phyloP scores from a whole-genome alignment of 1,140 invertebrate genomes.

The Calycopis cecrops region DNA sequence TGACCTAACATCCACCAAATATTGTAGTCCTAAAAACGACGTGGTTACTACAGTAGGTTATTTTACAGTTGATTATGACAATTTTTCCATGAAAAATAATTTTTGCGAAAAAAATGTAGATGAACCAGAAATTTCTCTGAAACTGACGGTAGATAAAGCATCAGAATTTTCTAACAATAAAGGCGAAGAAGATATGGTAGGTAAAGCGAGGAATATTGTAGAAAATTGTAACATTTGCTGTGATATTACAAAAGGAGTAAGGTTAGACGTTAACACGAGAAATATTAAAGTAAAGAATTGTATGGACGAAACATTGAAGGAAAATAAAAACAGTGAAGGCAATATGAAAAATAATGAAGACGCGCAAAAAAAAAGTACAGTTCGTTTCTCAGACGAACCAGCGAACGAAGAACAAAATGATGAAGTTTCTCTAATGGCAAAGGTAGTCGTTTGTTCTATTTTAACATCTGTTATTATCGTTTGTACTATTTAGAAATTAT shows the following conservation, averaged over 20 bases:
- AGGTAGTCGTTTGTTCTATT: conserved; percentile 44
- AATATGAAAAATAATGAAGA: conserved; percentile 32
- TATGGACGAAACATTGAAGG: conserved; percentile 32
- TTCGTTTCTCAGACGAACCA: conserved; percentile 37
- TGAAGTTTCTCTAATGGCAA: conserved; percentile 32
- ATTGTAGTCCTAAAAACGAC: conserved; percentile 28
- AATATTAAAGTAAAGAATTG: conserved; percentile 37
- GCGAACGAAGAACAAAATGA: conserved; percentile 41
- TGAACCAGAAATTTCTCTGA: conserved; percentile 25
- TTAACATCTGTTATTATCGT: too few relatives aligned
- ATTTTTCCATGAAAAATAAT: conserved; percentile 9
- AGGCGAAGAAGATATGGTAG: conserved; percentile 20
- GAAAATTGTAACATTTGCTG: conserved; percentile 46
- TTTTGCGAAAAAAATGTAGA: conserved; percentile 22
- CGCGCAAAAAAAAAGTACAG: conserved; percentile 22
- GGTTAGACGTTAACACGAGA: conserved; percentile 21
- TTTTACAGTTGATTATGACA: conserved; percentile 50
- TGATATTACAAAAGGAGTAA: conserved; percentile 23
- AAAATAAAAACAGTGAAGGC: conserved; percentile 23
- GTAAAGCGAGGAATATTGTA: conserved; percentile 25
- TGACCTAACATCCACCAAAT: conserved; percentile 47
- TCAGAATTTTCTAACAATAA: conserved; percentile 15
- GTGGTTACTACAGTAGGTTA: conserved; percentile 52
- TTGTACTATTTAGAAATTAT: too few relatives aligned
- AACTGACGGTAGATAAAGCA: conserved; percentile 15